A percentile compares a stretch with the other conserved stretches of the same genome.
Evolutionary conservation across 2,113 vertebrate genomes (phyloP).

Genomic region (Paramisgurnus dabryanus): DNA sequence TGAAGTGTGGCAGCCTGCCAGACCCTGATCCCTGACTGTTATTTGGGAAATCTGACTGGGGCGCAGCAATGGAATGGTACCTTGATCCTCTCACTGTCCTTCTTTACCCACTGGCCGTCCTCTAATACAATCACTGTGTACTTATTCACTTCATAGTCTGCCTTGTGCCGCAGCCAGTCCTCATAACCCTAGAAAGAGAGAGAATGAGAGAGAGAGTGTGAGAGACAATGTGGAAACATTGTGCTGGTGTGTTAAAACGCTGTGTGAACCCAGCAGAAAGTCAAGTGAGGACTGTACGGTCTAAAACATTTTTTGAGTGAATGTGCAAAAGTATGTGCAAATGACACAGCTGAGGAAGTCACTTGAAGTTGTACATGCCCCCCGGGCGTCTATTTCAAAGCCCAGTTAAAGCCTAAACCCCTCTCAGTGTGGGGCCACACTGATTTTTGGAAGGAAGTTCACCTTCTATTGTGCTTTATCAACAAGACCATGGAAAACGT

Average conservation of each 20-base stretch:
- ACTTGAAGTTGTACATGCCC: constrained; percentile 27
- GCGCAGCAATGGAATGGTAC: constrained; percentile 68
- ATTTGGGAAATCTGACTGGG: neutral
- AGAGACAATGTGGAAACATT: constrained; percentile 14
- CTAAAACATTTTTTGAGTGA: constrained; percentile 1
- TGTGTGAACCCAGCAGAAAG: neutral
- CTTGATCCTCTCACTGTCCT: constrained; percentile 94
- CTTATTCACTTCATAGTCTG: constrained; percentile 96
- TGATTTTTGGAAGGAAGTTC: constrained; percentile 64
- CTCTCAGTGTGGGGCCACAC: constrained; percentile 46
- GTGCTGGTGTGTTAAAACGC: neutral
- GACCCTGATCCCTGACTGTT: constrained; percentile 3
- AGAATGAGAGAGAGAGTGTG: constrained; percentile 42
- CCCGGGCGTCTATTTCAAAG: constrained; percentile 62
- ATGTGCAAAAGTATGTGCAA: constrained; percentile 25
- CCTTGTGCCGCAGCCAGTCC: constrained; percentile 96
- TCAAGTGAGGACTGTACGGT: neutral
- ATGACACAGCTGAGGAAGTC: neutral
- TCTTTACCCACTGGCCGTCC: constrained; percentile 77
- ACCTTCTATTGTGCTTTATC: constrained; percentile 62
- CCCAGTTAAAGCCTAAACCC: constrained; percentile 40
- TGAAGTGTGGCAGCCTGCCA: constrained; percentile 18
- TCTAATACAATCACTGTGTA: constrained; percentile 86
- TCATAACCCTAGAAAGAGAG: constrained; percentile 87
- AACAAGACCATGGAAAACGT: constrained; percentile 59